Base-by-base conservation (phyloP, 2,888 invertebrate genomes). In the Parnassius smintheus region DNA sequence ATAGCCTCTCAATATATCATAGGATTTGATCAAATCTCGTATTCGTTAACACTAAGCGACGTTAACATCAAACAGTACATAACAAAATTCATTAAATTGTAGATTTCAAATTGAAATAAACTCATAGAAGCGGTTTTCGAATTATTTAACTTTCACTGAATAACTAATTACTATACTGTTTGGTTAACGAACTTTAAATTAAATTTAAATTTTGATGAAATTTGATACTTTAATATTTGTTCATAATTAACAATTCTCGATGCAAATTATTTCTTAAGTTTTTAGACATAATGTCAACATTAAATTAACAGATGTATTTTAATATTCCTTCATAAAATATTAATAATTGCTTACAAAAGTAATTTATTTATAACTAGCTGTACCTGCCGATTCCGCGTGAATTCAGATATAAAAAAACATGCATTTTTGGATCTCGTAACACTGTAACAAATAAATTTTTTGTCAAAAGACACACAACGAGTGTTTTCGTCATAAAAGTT, bases 111-210 rank as follows among this genome's bases (percentile, higher is more conserved):
- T 52, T 46, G 44, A n/a, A 56, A 61, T 41, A 42, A 56, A 51
- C 52, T 62, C 48, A 2, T 13, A 49, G 13, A 9, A 49, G 49
- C 12, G 22, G 46, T 42, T 48, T 57, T 53, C 46, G 52, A 53
- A 59, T 59, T 52, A 62, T 57, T 57, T 57, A 57, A 61, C 62
- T 57, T 62, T 57, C 57, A 7, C 41, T 57, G 56, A 57, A 57
- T 48, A 57, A 62, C 56, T 57, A 53, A 62, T 62, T 57, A 62
- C 2, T 57, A 53, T 57, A 57, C 52, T 53, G 46, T 53, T 57
- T 48, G 56, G n/a, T 62, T 48, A 57, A 35, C 48, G 42, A 62
- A 57, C 57, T 57, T 62, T 57, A 42, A 62, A 62, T 62, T 57
- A 25, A 57, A 42, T 62, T 62, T 62, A 35, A 41, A 49, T 57